These are phyloP conservation scores for Pungitius pungitius DNA, from an alignment of 2,113 vertebrate species.

Conservation along the genomic window DNA sequence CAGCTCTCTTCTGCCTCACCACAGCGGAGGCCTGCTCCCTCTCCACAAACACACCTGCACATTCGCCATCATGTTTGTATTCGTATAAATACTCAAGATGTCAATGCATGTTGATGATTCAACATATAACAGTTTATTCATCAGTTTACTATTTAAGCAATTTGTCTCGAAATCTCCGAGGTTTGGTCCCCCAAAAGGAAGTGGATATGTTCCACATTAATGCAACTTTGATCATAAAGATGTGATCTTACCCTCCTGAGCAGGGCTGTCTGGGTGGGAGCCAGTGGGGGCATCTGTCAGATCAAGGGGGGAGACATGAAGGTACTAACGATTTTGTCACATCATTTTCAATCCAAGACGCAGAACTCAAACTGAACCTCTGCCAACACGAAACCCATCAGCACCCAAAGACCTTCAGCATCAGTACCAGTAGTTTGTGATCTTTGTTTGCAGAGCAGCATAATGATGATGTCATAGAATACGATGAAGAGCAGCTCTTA, in stretches of 20 bases:
- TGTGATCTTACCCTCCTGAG: slow-evolving; percentile 54
- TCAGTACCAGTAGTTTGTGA: neutral
- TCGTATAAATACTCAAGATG: neutral
- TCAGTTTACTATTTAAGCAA: neutral
- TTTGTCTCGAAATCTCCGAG: neutral
- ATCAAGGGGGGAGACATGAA: neutral
- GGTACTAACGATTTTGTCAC: neutral
- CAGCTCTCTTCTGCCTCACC: slow-evolving; percentile 75
- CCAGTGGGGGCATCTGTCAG: slow-evolving; percentile 37
- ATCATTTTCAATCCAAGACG: neutral
- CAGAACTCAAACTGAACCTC: neutral
- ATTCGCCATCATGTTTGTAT: neutral
- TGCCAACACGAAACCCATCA: neutral
- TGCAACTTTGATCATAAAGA: neutral
- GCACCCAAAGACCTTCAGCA: neutral
- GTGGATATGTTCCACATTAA: neutral
- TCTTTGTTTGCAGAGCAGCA: neutral
- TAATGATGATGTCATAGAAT: neutral
- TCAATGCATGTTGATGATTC: neutral
- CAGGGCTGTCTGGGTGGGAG: slow-evolving; percentile 48
- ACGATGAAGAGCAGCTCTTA: slow-evolving; percentile 24
- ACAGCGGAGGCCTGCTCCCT: slow-evolving; percentile 59
- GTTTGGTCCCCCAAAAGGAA: neutral
- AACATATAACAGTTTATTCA: neutral
- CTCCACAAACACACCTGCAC: slow-evolving; percentile 70